These are phyloP conservation scores for Drosophila nebulosa DNA, from an alignment of 1,140 invertebrate genomes.

Conservation along the genomic window DNA sequence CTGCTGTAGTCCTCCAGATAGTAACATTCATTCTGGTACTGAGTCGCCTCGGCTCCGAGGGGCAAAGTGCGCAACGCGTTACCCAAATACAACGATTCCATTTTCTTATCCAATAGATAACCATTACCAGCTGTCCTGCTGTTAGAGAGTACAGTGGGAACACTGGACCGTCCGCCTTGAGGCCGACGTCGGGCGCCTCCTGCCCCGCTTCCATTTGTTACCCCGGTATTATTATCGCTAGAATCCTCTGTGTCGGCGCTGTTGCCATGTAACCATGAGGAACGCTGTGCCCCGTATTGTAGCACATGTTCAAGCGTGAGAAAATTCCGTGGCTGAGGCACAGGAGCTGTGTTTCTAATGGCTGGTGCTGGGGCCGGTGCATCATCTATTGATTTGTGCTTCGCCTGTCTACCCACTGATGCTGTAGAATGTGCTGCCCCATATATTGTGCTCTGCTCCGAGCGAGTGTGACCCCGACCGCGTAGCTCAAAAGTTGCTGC, in stretches of 20 bases:
- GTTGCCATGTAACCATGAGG: slow-evolving; percentile 65
- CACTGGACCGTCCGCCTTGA: slow-evolving; percentile 71
- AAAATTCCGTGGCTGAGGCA: slow-evolving; percentile 65
- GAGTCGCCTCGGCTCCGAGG: slow-evolving; percentile 68
- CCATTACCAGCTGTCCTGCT: slow-evolving; percentile 31
- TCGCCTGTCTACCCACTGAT: slow-evolving; percentile 46
- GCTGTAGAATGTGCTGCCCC: slow-evolving; percentile 53
- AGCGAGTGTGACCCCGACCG: slow-evolving; percentile 48
- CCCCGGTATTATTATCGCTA: slow-evolving; percentile 58
- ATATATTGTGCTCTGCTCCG: slow-evolving; percentile 35
- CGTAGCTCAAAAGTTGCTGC: slow-evolving; percentile 79
- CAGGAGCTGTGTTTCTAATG: slow-evolving; percentile 40
- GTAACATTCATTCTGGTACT: slow-evolving; percentile 78
- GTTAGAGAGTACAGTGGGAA: slow-evolving; percentile 62
- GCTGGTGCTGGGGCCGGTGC: slow-evolving; percentile 42
- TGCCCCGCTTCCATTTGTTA: slow-evolving; percentile 24
- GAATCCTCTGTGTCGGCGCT: slow-evolving; percentile 74
- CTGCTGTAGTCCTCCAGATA: slow-evolving; percentile 77
- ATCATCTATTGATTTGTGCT: slow-evolving; percentile 30
- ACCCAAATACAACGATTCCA: slow-evolving; percentile 76
- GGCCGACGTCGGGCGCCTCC: slow-evolving; percentile 24
- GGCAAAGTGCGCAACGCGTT: slow-evolving; percentile 68
- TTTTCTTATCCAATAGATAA: slow-evolving; percentile 79
- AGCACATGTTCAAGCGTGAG: slow-evolving; percentile 65
- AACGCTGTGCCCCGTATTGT: slow-evolving; percentile 49